Evolutionary conservation across 2,888 invertebrate species (phyloP), one percentile per base, ranked within the genome.

Genomic region (Spisula subtruncata): DNA sequence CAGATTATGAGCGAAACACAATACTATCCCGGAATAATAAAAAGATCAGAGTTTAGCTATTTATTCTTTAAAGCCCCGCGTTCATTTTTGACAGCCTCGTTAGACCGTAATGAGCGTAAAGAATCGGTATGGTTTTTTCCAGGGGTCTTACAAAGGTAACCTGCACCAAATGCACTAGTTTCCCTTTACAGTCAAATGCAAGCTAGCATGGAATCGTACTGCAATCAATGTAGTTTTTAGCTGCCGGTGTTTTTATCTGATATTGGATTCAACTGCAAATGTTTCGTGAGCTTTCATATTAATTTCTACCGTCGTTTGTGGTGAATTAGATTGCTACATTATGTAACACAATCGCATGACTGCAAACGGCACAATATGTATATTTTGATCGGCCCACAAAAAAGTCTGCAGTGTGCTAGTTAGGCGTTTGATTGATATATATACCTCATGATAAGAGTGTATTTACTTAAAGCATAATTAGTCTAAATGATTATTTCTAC

Each of bases 401-500:
- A 51, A 83, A 75, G 54, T 85, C 51, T 25, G 48, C 54, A 46
- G 41, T 85, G 18, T 32, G 51, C 54, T 85, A n/a, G 32, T 80
- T 54, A 80, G 79, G 25, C 35, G 20, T 83, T 82, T 92, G 92
- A 92, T 92, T 91, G 91, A 92, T 92, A 89, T 84, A 71, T n/a
- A 51, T 51, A 54, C 87, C 83, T 91, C 92, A 91, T 92, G 92
- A 88, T 91, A 84, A 54, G 51, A 32, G 35, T 84, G 75, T 89
- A 90, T 92, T 92, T 91, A 87, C 90, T 89, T 83, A 91, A 75
- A 85, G 89, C 83, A 88, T 83, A 66, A 88, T 89, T 85, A 83
- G 88, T 84, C 66, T 87, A 90, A 88, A 91, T 87, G 90, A 89
- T 86, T 91, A 91, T 92, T 91, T 91, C 89, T 92, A 86, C 92